Evolutionary conservation across 37 sponge, comb jelly and placozoan species (phyloP), one percentile per base, ranked within the genome.

Genomic region (Cladorhizidae sp.): DNA sequence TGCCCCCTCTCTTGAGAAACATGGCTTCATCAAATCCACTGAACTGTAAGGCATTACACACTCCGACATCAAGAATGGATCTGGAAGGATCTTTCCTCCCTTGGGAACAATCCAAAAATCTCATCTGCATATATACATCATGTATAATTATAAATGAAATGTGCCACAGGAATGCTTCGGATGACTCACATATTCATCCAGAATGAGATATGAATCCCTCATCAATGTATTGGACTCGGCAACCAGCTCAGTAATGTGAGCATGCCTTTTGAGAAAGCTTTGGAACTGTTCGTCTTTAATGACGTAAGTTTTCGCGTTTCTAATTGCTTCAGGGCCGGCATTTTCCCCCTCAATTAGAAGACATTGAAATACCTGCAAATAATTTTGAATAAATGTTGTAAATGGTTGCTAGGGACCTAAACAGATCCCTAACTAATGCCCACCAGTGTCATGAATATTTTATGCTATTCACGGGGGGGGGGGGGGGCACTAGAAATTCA

Each of bases 281-380:
- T 90, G 52, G 71, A 90, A 90, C 73, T 90, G 82, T 23, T 80
- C 78, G 25, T 85, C 78, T 20, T 68, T 81, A n/a, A 90, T 80
- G 49, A 89, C 85, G 70, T 75, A 84, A 7, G 57, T 42, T 51
- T 80, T 76, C 33, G 90, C 90, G 41, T 89, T 80, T 33, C 77
- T 78, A 70, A 40, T 79, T 51, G 85, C 91, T 22, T 75, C 86
- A 18, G 81, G 82, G 12, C 91, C 91, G 63, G 29, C 76, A 80
- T 90, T 90, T 78, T 90, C 91, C 22, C 91, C 91, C 31, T 70
- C 91, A 68, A 90, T 90, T 35, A 90, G 74, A 39, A 90, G 55
- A 72, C 91, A 90, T 59, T 90, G 91, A 68, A 90, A 90, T 31
- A 89, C 90, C 90, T 89, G 64, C 12, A 80, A 37, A 31, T 1